phyloP scores from a whole-genome alignment of 2,888 invertebrate genomes.

The Lissonota sp. region DNA sequence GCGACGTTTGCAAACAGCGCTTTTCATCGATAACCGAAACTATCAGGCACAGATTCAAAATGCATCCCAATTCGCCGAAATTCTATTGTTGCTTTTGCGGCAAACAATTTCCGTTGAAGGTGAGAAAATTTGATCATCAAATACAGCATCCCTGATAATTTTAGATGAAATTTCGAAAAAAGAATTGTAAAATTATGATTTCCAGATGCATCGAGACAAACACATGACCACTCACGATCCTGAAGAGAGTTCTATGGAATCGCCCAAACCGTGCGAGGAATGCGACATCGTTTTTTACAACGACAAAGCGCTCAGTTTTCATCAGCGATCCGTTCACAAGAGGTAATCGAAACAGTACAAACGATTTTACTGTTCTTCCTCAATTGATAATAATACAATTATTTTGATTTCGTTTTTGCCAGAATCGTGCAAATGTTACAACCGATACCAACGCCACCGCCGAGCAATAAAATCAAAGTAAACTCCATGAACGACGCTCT shows the following conservation, averaged over 20 bases:
- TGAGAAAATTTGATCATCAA: constrained; percentile 71
- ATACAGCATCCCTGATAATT: not conserved
- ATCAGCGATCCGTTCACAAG: constrained; percentile 85
- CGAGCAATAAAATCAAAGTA: constrained; percentile 85
- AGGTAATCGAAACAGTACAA: constrained; percentile 75
- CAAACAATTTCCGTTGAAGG: constrained; percentile 88
- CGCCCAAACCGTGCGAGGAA: constrained; percentile 84
- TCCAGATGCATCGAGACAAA: constrained; percentile 86
- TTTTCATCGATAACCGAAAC: constrained; percentile 87
- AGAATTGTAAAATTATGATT: not conserved
- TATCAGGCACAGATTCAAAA: constrained; percentile 88
- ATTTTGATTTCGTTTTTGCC: constrained; percentile 54
- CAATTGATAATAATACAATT: no score
- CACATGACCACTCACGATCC: constrained; percentile 86
- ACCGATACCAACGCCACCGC: constrained; percentile 84
- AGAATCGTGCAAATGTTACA: constrained; percentile 83
- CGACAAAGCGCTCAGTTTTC: constrained; percentile 86
- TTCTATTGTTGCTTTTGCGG: constrained; percentile 89
- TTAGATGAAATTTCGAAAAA: not conserved
- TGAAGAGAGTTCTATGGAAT: constrained; percentile 70
- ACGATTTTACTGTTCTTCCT: no score
- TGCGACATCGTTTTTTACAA: constrained; percentile 86
- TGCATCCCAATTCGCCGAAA: constrained; percentile 87
- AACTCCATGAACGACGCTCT: constrained; percentile 85
- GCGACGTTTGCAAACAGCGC: constrained; percentile 87